Evolutionary conservation across 2,888 invertebrate genomes (phyloP).

Genomic region (Apotomis betuletana): DNA sequence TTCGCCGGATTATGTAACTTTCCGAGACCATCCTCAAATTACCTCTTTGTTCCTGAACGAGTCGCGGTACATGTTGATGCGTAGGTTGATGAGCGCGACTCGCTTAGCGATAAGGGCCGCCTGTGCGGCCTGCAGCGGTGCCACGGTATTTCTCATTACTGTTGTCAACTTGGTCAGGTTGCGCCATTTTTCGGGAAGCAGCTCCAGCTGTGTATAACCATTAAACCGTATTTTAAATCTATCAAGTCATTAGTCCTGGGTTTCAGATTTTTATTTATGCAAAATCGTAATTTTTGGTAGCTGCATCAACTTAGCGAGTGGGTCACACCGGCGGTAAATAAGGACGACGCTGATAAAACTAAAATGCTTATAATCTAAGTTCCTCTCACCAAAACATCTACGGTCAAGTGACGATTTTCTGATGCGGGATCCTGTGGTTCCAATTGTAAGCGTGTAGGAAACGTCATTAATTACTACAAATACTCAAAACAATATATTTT

Average conservation of each 20-base stretch:
- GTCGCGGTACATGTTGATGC: slow-evolving; percentile 89
- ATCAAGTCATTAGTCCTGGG: too few relatives aligned
- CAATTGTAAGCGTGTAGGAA: slow-evolving; percentile 47
- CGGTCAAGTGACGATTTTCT: slow-evolving; percentile 64
- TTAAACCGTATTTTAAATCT: not conserved
- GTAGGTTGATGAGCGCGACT: slow-evolving; percentile 90
- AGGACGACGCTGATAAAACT: too few relatives aligned
- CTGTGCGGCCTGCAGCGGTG: slow-evolving; percentile 94
- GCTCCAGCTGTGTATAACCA: slow-evolving; percentile 78
- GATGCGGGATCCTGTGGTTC: slow-evolving; percentile 51
- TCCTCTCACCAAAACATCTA: slow-evolving; percentile 71
- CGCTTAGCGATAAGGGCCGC: slow-evolving; percentile 93
- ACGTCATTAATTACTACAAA: slow-evolving; percentile 25
- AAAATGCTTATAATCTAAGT: too few relatives aligned
- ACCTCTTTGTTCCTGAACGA: slow-evolving; percentile 85
- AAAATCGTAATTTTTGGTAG: too few relatives aligned
- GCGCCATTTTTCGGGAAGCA: slow-evolving; percentile 94
- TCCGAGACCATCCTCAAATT: not conserved
- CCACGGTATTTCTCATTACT: slow-evolving; percentile 92
- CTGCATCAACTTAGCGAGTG: too few relatives aligned
- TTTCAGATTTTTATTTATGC: too few relatives aligned
- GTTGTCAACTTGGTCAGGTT: slow-evolving; percentile 92
- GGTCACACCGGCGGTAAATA: too few relatives aligned
- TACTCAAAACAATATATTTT: not conserved
- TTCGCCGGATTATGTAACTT: too few relatives aligned